Percentiles rank a stretch among this genome's conserved stretches.
Evolutionary conservation across 2,888 invertebrate genomes (phyloP).

Genomic region (Parascotia fuliginaria): DNA sequence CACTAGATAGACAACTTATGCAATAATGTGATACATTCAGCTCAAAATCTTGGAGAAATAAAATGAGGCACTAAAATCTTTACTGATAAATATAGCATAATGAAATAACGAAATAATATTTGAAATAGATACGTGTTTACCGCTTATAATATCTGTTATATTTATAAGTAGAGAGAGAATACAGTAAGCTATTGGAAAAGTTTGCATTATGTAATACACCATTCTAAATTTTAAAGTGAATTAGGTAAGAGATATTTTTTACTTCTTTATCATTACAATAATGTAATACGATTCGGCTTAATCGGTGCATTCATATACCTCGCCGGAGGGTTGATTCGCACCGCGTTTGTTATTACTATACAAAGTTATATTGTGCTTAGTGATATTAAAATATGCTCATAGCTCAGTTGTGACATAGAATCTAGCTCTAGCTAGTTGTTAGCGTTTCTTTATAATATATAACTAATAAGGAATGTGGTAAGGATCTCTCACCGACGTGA

Average conservation of each 20-base stretch:
- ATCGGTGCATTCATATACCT: slow-evolving; percentile 59
- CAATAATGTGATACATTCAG: slow-evolving; percentile 53
- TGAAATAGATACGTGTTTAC: slow-evolving; percentile 37
- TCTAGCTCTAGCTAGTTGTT: slow-evolving; percentile 79
- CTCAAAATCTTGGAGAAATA: slow-evolving; percentile 65
- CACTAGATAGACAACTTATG: slow-evolving; percentile 50
- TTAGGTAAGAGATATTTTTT: slow-evolving; percentile 71
- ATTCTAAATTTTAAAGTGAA: slow-evolving; percentile 72
- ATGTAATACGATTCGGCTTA: slow-evolving; percentile 64
- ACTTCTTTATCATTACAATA: slow-evolving; percentile 63
- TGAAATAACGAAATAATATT: slow-evolving; percentile 39
- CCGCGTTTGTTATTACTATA: slow-evolving; percentile 58
- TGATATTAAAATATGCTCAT: slow-evolving; percentile 81
- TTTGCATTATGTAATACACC: slow-evolving; percentile 60
- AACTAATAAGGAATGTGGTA: slow-evolving; percentile 44
- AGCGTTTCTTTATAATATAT: slow-evolving; percentile 62
- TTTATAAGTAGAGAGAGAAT: slow-evolving; percentile 63
- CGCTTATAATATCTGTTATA: slow-evolving; percentile 56
- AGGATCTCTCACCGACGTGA: slow-evolving; percentile 53
- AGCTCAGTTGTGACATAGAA: slow-evolving; percentile 81
- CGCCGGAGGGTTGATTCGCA: slow-evolving; percentile 52
- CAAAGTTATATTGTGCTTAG: slow-evolving; percentile 76
- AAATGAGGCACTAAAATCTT: slow-evolving; percentile 54
- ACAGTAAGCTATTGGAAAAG: slow-evolving; percentile 60
- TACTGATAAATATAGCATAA: slow-evolving; percentile 68